Evolutionary conservation across 1,140 invertebrate species (phyloP), one percentile per base, ranked within the genome.

Genomic region (Heliothis virescens): DNA sequence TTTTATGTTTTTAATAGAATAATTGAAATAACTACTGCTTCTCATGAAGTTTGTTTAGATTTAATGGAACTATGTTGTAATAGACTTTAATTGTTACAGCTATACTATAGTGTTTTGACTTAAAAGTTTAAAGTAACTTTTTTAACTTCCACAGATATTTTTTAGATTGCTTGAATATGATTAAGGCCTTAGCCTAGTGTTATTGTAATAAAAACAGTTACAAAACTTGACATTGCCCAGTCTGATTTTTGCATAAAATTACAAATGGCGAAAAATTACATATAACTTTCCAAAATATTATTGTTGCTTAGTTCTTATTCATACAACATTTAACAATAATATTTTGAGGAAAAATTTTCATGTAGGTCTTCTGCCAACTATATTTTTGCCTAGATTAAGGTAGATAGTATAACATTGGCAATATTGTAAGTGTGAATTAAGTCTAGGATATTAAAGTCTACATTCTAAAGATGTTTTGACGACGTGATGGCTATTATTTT

Each of bases 331-430:
- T 34, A 34, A 50, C 9, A 71, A 71, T 71, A 71, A 53, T 71
- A 50, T 71, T 71, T 71, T 71, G 26, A 21, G 1, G 48, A 52
- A 29, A n/a, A 15, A 15, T 13, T 1, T 16, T n/a, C 10, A 71
- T 53, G 29, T 67, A 71, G 53, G 67, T 71, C 16, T 52, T 69
- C 48, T 71, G 67, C 48, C 67, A 71, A 71, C 11, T 26, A 26
- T 71, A 29, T 29, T 26, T 53, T 71, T 71, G 67, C 50, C 26
- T 71, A 71, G 21, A 29, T n/a, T 71, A 71, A 53, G 67, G n/a
- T 73, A 53, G 67, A 10, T 73, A 59, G 5, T 41, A 12, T 73
- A 73, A 73, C 9, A 73, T 73, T 57, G 50, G 71, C 53, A 73
- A 73, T 73, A 73, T 73, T 57, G 34, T 73, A 41, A 73, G 71